Evolutionary conservation across 2,113 vertebrate genomes (phyloP).

Genomic region (Tenrec ecaudatus): DNA sequence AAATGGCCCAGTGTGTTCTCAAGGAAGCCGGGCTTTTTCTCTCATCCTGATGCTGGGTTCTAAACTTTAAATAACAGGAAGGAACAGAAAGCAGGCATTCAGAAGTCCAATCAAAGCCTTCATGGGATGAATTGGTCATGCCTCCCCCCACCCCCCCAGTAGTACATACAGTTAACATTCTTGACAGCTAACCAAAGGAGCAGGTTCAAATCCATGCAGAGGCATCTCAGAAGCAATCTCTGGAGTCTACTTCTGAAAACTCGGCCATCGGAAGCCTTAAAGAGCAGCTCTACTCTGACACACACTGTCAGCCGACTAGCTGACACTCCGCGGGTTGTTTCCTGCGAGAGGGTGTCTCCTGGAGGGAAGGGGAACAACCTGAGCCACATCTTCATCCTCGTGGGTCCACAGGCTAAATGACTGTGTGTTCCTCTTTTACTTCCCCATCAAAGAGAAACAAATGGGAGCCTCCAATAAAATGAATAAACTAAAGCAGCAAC

Average conservation of each 20-base stretch:
- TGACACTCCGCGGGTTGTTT: background rate
- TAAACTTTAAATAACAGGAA: too few relatives aligned
- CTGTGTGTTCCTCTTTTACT: background rate
- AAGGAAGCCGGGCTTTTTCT: too few relatives aligned
- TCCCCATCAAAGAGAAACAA: background rate
- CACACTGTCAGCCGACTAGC: background rate
- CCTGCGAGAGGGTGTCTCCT: background rate
- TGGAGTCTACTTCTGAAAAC: background rate
- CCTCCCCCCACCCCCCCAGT: too few relatives aligned
- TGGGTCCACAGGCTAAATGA: background rate
- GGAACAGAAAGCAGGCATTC: too few relatives aligned
- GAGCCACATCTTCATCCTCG: background rate
- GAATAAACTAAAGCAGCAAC: background rate
- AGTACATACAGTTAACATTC: too few relatives aligned
- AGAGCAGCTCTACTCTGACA: background rate
- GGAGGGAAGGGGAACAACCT: background rate
- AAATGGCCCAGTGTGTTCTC: too few relatives aligned
- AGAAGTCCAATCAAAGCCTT: too few relatives aligned
- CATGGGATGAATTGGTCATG: too few relatives aligned
- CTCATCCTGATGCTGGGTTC: too few relatives aligned
- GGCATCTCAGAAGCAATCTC: background rate
- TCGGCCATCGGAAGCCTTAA: background rate
- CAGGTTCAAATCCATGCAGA: background rate
- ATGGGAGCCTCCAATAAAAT: background rate
- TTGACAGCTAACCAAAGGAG: background rate